Evolutionary conservation across 2,888 invertebrate species (phyloP).

Genomic region (Pachliopta kotzebuea): DNA sequence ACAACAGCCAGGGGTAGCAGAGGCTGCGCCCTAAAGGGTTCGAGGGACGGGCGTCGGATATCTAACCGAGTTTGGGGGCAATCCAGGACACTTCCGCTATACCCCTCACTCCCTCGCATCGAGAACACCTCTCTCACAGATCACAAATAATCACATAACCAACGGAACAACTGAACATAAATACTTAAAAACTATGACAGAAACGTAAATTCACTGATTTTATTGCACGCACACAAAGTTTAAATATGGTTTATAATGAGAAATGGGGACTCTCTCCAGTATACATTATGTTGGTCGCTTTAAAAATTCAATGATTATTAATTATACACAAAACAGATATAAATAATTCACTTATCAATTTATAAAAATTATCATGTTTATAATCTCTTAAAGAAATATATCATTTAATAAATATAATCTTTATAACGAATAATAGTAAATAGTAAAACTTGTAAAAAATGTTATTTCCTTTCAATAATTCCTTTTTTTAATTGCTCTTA

Average conservation of each 20-base stretch:
- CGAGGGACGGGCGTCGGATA: constrained; percentile 66
- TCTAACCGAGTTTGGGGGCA: constrained; percentile 72
- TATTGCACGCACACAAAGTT: constrained; percentile 57
- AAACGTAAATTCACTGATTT: constrained; percentile 54
- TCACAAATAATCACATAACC: constrained; percentile 75
- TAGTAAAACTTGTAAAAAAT: too few relatives aligned
- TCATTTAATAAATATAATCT: too few relatives aligned
- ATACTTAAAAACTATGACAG: constrained; percentile 61
- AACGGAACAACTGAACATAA: constrained; percentile 73
- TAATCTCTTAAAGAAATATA: too few relatives aligned
- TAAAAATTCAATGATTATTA: constrained; percentile 35
- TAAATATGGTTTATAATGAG: constrained; percentile 43
- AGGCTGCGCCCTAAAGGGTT: constrained; percentile 76
- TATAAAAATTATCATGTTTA: not conserved
- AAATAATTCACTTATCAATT: constrained; percentile 6
- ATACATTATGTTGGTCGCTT: constrained; percentile 38
- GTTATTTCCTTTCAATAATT: not conserved
- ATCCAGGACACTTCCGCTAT: constrained; percentile 77
- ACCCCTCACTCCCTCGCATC: constrained; percentile 80
- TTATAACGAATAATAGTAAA: too few relatives aligned
- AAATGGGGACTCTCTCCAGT: constrained; percentile 54
- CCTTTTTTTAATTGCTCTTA: not conserved
- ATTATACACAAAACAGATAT: constrained; percentile 19
- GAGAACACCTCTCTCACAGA: constrained; percentile 81
- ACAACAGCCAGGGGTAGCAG: constrained; percentile 79